Conservation (phyloP, 2,113 vertebrate genomes). For the Irena cyanogastra region DNA sequence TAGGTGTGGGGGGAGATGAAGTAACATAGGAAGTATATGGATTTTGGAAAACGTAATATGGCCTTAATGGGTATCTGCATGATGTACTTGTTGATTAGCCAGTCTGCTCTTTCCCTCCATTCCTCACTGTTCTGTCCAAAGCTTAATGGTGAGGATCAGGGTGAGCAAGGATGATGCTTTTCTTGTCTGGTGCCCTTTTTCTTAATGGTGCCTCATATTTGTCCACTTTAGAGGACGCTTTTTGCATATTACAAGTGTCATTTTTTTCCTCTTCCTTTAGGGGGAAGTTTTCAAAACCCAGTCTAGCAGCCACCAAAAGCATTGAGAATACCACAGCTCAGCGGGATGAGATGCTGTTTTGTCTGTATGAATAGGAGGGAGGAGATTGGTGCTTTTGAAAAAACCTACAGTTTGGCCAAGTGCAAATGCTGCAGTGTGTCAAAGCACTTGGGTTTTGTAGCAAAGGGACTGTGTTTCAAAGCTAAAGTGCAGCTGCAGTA, state of each 20-base stretch:
- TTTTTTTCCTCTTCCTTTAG: not conserved
- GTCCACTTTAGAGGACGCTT: not conserved
- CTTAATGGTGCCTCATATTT: not conserved
- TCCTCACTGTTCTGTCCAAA: conserved; percentile 8
- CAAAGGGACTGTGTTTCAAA: not conserved
- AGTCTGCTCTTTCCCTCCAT: not conserved
- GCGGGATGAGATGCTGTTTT: not conserved
- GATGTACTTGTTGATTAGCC: not conserved
- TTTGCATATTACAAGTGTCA: not conserved
- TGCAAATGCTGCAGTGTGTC: not conserved
- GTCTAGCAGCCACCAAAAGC: not conserved
- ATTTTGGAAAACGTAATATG: not conserved
- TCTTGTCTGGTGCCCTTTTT: not conserved
- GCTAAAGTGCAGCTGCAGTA: not conserved
- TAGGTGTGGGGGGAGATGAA: conserved; percentile 7
- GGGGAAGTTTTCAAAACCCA: not conserved
- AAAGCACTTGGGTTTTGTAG: not conserved
- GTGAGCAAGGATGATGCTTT: not conserved
- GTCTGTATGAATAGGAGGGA: not conserved
- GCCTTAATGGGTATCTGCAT: not conserved
- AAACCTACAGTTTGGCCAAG: not conserved
- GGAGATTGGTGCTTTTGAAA: not conserved
- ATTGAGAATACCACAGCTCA: not conserved
- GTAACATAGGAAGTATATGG: not conserved
- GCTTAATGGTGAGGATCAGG: not conserved